These are phyloP conservation scores for Tenthredo notha DNA, from an alignment of 2,888 invertebrate species.

Conservation along the genomic window DNA sequence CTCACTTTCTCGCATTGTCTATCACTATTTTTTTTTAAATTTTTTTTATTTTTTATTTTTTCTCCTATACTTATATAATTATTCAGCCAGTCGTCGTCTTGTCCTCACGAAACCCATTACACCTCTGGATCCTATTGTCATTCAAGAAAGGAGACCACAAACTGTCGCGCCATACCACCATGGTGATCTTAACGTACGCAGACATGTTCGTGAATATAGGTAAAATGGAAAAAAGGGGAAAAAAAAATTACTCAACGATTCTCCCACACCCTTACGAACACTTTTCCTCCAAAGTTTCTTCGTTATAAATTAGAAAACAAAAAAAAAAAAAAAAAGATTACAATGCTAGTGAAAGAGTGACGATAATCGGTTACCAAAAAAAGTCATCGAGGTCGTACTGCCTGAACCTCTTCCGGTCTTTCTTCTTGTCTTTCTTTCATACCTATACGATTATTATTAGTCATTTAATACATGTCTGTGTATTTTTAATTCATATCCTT, in stretches of 20 bases:
- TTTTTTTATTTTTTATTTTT: too few species aligned
- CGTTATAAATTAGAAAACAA: not conserved
- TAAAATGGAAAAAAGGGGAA: not conserved
- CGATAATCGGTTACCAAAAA: not conserved
- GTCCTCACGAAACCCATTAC: constrained; percentile 15
- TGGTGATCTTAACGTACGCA: not conserved
- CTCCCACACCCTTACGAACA: not conserved
- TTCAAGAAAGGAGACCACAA: constrained; percentile 25
- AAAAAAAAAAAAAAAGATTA: not conserved
- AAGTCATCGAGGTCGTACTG: constrained; percentile 5
- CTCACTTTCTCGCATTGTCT: not conserved
- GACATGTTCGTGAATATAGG: not conserved
- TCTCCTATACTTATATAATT: constrained; percentile 9
- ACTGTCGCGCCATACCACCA: not conserved
- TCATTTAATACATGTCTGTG: not conserved
- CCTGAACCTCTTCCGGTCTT: constrained; percentile 31
- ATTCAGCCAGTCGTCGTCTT: constrained; percentile 27
- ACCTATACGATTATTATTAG: not conserved
- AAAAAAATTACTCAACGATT: not conserved
- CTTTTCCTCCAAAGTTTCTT: not conserved
- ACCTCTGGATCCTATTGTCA: constrained; percentile 17
- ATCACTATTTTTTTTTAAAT: not conserved
- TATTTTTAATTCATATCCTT: not conserved
- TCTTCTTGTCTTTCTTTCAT: constrained; percentile 1
- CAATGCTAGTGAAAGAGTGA: not conserved